Evolutionary conservation across 2,888 invertebrate species (phyloP).

Genomic region (Meiosimyza platycephala): DNA sequence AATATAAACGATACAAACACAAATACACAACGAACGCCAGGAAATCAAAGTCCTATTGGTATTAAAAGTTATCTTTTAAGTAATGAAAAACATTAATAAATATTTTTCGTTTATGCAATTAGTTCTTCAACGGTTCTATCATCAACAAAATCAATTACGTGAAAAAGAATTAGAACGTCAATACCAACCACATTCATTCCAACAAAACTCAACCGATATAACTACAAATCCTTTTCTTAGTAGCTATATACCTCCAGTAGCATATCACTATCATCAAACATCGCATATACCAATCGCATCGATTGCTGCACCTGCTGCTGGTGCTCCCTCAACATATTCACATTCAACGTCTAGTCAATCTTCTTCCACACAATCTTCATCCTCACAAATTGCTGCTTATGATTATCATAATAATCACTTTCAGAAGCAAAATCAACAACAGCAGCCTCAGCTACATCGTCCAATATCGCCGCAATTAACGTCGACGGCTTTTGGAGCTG

Average conservation of each 20-base stretch:
- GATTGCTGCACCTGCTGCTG: constrained; percentile 30
- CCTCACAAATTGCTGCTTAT: constrained; percentile 19
- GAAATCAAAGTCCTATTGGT: constrained; percentile 81
- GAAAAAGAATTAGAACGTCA: constrained; percentile 68
- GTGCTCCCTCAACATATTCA: constrained; percentile 50
- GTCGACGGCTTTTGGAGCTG: constrained; percentile 46
- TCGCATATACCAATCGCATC: constrained; percentile 51
- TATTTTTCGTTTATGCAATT: background rate
- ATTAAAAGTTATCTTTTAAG: constrained; percentile 17
- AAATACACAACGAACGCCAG: constrained; percentile 66
- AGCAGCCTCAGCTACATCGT: constrained; percentile 6
- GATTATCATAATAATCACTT: constrained; percentile 10
- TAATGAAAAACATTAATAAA: background rate
- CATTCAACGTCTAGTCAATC: constrained; percentile 66
- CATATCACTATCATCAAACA: constrained; percentile 25
- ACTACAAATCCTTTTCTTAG: constrained; percentile 65
- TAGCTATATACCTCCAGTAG: constrained; percentile 54
- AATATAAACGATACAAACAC: constrained; percentile 48
- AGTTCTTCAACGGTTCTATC: constrained; percentile 81
- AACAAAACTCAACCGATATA: constrained; percentile 37
- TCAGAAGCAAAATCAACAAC: constrained; percentile 8
- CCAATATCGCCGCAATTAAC: constrained; percentile 50
- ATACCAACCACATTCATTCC: constrained; percentile 40
- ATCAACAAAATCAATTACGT: constrained; percentile 80
- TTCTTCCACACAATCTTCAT: constrained; percentile 42